These are phyloP conservation scores for Orussus abietinus DNA, from an alignment of 1,140 invertebrate species.

Conservation along the genomic window DNA sequence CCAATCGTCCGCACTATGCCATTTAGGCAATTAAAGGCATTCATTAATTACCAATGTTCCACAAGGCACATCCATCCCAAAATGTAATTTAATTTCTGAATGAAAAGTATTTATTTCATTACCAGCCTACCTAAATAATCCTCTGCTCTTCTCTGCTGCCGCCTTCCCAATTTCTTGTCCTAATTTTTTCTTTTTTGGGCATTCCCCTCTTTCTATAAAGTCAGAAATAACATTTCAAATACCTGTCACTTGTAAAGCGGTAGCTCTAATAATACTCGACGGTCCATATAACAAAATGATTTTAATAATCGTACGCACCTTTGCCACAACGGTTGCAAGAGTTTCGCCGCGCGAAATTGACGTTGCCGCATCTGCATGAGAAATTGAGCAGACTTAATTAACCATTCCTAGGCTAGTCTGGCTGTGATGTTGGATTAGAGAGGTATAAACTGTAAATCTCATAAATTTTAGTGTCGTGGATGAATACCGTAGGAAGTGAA, in stretches of 20 bases:
- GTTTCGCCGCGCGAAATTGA: conserved; percentile 87
- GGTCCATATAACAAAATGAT: conserved; percentile 11
- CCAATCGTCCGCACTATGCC: conserved; percentile 99
- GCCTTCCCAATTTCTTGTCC: conserved; percentile 97
- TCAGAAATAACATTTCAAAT: conserved; percentile 16
- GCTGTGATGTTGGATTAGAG: no score
- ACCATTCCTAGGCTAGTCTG: no score
- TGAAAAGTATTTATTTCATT: background rate
- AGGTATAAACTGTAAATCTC: no score
- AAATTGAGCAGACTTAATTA: no score
- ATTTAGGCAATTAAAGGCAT: conserved; percentile 5
- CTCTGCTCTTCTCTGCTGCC: conserved; percentile 96
- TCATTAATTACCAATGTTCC: background rate
- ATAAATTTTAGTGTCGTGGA: no score
- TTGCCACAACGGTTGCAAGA: conserved; percentile 91
- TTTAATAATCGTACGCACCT: conserved; percentile 47
- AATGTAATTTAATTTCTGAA: conserved; percentile 6
- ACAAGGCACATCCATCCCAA: conserved; percentile 1
- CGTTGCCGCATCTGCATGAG: conserved; percentile 85
- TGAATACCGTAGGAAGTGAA: no score
- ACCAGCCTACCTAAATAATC: conserved; percentile 66
- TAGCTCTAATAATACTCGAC: background rate
- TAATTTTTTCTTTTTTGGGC: conserved; percentile 80
- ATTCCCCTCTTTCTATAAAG: conserved; percentile 58
- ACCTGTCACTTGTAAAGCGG: conserved; percentile 12